Evolutionary conservation across 2,113 vertebrate species (phyloP).

Genomic region (Erythrolamprus reginae): DNA sequence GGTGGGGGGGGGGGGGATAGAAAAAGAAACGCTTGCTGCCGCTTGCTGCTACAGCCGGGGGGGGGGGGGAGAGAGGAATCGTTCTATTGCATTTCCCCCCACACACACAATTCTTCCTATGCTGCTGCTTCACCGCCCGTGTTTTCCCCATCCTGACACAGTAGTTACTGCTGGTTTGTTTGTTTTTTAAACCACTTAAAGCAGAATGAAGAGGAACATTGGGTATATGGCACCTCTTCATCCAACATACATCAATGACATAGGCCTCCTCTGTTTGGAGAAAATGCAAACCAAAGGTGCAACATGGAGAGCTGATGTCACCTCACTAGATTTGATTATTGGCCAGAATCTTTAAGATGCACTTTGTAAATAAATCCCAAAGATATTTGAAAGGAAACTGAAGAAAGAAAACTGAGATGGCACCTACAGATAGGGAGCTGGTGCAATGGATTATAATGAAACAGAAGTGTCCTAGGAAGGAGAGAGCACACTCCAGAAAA

Average conservation of each 20-base stretch:
- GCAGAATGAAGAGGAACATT: not conserved
- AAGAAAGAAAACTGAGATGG: not conserved
- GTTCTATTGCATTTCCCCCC: too few relatives aligned
- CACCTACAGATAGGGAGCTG: too few relatives aligned
- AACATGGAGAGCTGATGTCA: not conserved
- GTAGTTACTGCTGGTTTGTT: not conserved
- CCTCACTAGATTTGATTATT: not conserved
- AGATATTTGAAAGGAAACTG: not conserved
- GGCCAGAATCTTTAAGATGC: not conserved
- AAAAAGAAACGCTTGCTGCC: too few relatives aligned
- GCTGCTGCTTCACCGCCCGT: too few relatives aligned
- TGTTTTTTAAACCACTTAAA: not conserved
- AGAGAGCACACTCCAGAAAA: too few relatives aligned
- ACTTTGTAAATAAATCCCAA: not conserved
- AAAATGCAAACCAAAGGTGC: not conserved
- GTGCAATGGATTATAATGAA: too few relatives aligned
- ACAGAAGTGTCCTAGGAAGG: too few relatives aligned
- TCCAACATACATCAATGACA: not conserved
- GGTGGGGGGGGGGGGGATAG: too few relatives aligned
- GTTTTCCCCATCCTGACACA: too few relatives aligned
- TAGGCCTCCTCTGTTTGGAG: not conserved
- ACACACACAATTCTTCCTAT: too few relatives aligned
- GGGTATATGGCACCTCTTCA: not conserved
- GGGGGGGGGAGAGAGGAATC: too few relatives aligned
- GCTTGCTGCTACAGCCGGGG: too few relatives aligned